Conservation (phyloP, 2,113 vertebrate genomes). For the Elephantulus edwardii region DNA sequence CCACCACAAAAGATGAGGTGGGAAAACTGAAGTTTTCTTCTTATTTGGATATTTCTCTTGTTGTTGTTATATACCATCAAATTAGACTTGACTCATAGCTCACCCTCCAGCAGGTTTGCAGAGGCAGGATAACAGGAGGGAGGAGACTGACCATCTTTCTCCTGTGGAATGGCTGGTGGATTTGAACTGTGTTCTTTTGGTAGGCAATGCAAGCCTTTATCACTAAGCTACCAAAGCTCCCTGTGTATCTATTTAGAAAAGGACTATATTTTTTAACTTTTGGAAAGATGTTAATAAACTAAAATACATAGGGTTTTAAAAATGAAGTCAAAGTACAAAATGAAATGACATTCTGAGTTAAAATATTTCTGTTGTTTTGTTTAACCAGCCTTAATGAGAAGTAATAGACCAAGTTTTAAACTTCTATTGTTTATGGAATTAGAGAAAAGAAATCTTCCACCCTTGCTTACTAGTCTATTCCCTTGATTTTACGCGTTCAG, state of each 20-base stretch:
- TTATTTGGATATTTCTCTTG: slow-evolving; percentile 36
- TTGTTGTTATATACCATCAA: too few relatives aligned
- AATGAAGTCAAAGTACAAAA: slow-evolving; percentile 26
- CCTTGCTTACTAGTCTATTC: neutral
- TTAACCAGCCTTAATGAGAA: slow-evolving; percentile 12
- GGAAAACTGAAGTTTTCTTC: neutral
- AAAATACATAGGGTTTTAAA: slow-evolving; percentile 27
- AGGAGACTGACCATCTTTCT: too few relatives aligned
- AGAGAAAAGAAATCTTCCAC: neutral
- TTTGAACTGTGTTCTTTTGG: too few relatives aligned
- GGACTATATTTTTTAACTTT: slow-evolving; percentile 10
- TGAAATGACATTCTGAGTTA: slow-evolving; percentile 15
- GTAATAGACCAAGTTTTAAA: neutral
- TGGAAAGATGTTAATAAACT: neutral
- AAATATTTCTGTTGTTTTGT: neutral
- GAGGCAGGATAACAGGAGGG: too few relatives aligned
- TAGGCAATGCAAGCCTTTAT: too few relatives aligned
- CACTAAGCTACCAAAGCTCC: too few relatives aligned
- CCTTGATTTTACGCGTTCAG: slow-evolving; percentile 38
- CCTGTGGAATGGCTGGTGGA: too few relatives aligned
- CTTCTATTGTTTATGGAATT: slow-evolving; percentile 28
- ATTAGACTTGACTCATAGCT: too few relatives aligned
- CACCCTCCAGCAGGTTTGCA: too few relatives aligned
- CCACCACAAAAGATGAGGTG: slow-evolving; percentile 6
- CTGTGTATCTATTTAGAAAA: neutral